Base-by-base conservation (phyloP, 2,113 vertebrate genomes). In the Nesoenas mayeri region DNA sequence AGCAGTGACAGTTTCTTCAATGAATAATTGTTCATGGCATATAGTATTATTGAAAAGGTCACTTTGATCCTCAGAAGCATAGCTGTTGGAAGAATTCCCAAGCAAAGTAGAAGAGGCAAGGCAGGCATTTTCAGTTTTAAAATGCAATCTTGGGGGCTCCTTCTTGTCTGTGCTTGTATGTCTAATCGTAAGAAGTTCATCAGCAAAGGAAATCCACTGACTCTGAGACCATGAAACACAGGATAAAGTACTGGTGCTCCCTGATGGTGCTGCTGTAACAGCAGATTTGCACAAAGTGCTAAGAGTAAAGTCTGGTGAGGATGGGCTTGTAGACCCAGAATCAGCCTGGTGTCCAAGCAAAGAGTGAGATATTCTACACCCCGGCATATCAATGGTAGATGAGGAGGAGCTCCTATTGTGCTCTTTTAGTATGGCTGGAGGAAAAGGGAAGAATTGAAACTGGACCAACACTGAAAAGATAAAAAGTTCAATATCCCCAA, bases 151-250 rank as follows among this genome's bases (percentile, higher is more conserved):
- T 38, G 96, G 95, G 82, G 95, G 93, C 15, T 97, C 97, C 95
- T 97, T 98, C 22, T 97, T 79, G 65, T 96, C 92, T 56, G 94
- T 9, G 61, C 80, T 97, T 79, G 82, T 94, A 47, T 89, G 95
- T 70, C 88, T 97, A 79, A 95, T 61, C 42, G 83, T 95, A 81
- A 97, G 88, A 70, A 97, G 96, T 81, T 97, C 95, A 93, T 98
- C 98, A 73, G 97, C 97, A 97, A 99, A 98, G 91, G 97, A 98
- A 78, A 98, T 98, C 98, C 98, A 98, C 88, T 98, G 98, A 97
- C 96, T 98, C 77, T 98, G 98, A 61, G 97, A 98, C 97, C 91
- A 96, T 79, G 97, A 98, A 95, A 96, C 72, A 61, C 94, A 93
- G 91, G 94, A 89, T 87, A 98, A 96, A 72, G 96, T 79, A 77